Percentiles rank a stretch among this genome's conserved stretches.
Conservation (phyloP, 2,113 vertebrate species). For the Cochlearius cochlearius region DNA sequence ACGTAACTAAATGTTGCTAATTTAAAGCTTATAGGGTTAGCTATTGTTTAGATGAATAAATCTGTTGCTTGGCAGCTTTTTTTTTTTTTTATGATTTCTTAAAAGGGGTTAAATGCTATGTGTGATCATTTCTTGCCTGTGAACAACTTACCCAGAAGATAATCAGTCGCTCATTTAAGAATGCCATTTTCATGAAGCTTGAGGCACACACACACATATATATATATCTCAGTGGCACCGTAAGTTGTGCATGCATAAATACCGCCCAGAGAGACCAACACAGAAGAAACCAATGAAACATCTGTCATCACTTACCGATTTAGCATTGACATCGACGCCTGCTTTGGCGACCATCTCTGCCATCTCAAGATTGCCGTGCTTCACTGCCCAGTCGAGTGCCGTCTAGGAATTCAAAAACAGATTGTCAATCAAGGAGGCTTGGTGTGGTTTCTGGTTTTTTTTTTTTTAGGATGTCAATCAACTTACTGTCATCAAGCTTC, state of each 20-base stretch:
- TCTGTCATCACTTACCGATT: conserved; percentile 81
- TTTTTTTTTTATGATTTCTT: neutral
- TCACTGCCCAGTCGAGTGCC: conserved; percentile 75
- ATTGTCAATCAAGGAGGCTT: conserved; percentile 65
- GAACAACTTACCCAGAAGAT: conserved; percentile 13
- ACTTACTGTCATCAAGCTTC: conserved; percentile 50
- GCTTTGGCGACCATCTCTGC: conserved; percentile 76
- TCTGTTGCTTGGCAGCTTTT: neutral
- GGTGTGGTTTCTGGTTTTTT: neutral
- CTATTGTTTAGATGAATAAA: neutral
- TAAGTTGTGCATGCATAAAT: conserved; percentile 68
- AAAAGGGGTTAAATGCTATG: neutral
- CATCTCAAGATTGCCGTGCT: conserved; percentile 67
- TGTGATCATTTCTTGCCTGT: neutral
- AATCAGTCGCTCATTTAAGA: conserved; percentile 19
- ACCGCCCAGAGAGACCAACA: conserved; percentile 60
- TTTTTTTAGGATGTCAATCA: conserved; percentile 57
- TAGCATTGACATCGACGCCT: conserved; percentile 78
- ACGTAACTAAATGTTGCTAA: neutral
- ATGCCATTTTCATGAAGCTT: conserved; percentile 8
- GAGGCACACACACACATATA: neutral
- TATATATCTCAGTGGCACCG: neutral
- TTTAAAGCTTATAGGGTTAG: neutral
- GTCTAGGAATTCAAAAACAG: conserved; percentile 69
- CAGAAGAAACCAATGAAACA: conserved; percentile 64